Evolutionary conservation across 2,113 vertebrate genomes (phyloP).

Genomic region (Grammomys surdaster): DNA sequence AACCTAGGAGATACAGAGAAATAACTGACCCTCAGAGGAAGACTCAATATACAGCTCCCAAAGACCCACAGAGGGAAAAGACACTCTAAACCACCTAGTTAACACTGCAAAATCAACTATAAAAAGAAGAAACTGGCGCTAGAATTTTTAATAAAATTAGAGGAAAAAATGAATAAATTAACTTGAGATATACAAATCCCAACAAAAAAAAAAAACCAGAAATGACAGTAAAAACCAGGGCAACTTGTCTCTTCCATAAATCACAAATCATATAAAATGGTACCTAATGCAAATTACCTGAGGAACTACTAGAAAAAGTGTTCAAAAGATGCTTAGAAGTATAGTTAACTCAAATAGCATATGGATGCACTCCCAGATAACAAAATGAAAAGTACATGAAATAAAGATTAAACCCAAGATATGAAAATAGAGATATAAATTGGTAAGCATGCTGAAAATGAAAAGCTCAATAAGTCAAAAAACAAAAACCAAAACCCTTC

Average conservation of each 20-base stretch:
- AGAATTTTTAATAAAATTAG: background rate
- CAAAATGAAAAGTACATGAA: background rate
- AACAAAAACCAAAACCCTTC: background rate
- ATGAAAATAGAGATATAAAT: background rate
- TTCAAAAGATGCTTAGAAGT: background rate
- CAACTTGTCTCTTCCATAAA: background rate
- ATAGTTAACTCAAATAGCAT: background rate
- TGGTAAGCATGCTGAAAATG: background rate
- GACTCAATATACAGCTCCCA: background rate
- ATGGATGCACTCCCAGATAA: background rate
- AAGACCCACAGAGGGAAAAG: background rate
- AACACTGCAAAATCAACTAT: background rate
- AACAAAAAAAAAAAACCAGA: background rate
- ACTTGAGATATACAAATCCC: background rate
- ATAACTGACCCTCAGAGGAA: background rate
- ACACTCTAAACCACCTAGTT: too few species aligned
- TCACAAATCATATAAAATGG: background rate
- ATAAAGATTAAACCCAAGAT: background rate
- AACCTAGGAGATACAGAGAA: background rate
- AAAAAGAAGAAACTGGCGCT: background rate
- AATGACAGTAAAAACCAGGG: background rate
- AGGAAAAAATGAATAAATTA: background rate
- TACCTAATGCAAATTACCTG: background rate
- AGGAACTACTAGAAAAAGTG: background rate
- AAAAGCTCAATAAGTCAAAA: background rate